These are phyloP conservation scores for Drosophila tani DNA, from an alignment of 1,140 invertebrate species.

Conservation along the genomic window DNA sequence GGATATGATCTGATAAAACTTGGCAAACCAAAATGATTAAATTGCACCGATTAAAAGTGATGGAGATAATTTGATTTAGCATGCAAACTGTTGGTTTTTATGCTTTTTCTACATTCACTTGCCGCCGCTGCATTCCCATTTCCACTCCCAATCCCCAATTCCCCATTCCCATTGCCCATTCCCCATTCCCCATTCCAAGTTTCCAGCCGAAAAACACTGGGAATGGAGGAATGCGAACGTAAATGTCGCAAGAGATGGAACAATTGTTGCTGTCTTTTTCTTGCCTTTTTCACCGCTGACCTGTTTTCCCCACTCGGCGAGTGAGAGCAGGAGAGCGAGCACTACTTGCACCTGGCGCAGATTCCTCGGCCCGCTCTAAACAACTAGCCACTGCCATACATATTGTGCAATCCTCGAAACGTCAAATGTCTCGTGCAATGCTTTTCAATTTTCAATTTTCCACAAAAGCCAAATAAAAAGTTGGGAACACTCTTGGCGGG, in stretches of 20 bases:
- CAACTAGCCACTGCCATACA: slow-evolving; percentile 18
- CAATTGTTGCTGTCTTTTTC: slow-evolving; percentile 31
- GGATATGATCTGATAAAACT: slow-evolving; percentile 6
- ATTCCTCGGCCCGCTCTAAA: background rate
- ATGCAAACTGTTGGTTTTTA: slow-evolving; percentile 21
- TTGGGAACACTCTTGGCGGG: slow-evolving; percentile 54
- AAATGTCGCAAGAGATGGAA: slow-evolving; percentile 47
- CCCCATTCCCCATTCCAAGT: background rate
- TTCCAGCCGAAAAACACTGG: slow-evolving; percentile 26
- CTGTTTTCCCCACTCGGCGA: slow-evolving; percentile 20
- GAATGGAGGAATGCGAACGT: slow-evolving; percentile 44
- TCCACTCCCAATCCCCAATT: background rate
- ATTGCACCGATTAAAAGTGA: slow-evolving; percentile 4
- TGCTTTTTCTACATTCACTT: slow-evolving; percentile 18
- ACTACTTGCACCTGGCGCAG: slow-evolving; percentile 37
- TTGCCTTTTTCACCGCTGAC: slow-evolving; percentile 17
- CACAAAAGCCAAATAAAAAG: slow-evolving; percentile 71
- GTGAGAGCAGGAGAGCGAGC: slow-evolving; percentile 1
- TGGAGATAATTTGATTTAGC: slow-evolving; percentile 11
- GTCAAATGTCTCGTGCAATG: slow-evolving; percentile 67
- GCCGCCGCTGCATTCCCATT: slow-evolving; percentile 2
- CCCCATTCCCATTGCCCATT: background rate
- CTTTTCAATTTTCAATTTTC: slow-evolving; percentile 71
- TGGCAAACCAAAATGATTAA: slow-evolving; percentile 13
- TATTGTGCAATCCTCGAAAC: slow-evolving; percentile 63